Percentiles rank a stretch among this genome's conserved stretches.
Evolutionary conservation across 2,888 invertebrate genomes (phyloP).

Genomic region (Polyommatus iphigenia): DNA sequence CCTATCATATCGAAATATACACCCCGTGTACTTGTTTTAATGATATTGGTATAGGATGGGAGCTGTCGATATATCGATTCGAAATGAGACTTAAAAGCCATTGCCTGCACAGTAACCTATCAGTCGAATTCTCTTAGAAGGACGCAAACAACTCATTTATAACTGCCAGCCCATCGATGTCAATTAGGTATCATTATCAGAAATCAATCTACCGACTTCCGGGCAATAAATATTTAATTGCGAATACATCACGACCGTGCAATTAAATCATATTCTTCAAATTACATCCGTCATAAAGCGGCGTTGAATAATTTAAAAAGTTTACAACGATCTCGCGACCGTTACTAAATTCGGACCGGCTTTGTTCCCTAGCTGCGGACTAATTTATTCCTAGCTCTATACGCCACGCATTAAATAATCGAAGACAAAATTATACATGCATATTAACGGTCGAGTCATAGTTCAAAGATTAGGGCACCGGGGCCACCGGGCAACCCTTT

Average conservation of each 20-base stretch:
- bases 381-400: slow-evolving; percentile 77
- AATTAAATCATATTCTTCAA: slow-evolving; percentile 23
- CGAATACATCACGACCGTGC: slow-evolving; percentile 3
- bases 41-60: background rate
- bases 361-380: slow-evolving; percentile 78
- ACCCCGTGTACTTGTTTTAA: background rate
- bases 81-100: background rate
- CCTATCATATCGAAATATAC: slow-evolving; percentile 23
- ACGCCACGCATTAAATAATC: slow-evolving; percentile 74
- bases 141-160: background rate
- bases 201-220: slow-evolving; percentile 1
- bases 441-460: slow-evolving; percentile 80
- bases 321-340: slow-evolving; percentile 71
- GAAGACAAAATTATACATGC: slow-evolving; percentile 79
- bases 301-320: slow-evolving; percentile 56
- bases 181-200: slow-evolving; percentile 7
- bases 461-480: slow-evolving; percentile 80
- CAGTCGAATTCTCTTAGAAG: background rate
- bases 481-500: slow-evolving; percentile 76
- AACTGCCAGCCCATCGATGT: background rate
- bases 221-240: background rate
- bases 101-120: background rate
- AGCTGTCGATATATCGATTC: background rate
- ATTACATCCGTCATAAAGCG: slow-evolving; percentile 15
- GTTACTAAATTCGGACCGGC: slow-evolving; percentile 73